Conservation (phyloP, 2,797 vertebrate species). For the Coregonus ussuriensis region DNA sequence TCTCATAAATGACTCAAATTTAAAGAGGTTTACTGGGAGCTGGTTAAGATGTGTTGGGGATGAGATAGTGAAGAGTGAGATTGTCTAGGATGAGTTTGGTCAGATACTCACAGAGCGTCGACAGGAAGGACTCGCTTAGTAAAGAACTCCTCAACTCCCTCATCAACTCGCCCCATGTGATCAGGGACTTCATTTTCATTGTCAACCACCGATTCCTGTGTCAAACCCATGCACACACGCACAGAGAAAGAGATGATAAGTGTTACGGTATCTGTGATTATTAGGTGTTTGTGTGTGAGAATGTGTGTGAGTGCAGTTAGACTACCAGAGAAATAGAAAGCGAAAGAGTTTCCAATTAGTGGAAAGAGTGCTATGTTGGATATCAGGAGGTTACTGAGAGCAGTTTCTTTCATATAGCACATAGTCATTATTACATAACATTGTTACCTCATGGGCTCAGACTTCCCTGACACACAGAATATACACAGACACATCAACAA, state of each 20-base stretch:
- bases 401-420: background rate
- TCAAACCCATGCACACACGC: conserved; percentile 27
- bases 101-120: conserved; percentile 84
- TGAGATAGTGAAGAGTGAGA: conserved; percentile 3
- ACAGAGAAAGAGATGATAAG: conserved; percentile 11
- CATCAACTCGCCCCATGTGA: conserved; percentile 89
- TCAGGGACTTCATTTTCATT: conserved; percentile 89
- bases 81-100: background rate
- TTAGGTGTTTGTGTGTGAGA: background rate
- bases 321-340: background rate
- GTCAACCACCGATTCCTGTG: conserved; percentile 87
- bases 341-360: background rate
- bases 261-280: background rate
- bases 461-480: background rate
- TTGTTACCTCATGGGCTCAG: background rate
- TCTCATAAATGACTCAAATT: background rate
- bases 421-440: background rate
- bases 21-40: background rate
- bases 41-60: background rate
- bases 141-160: conserved; percentile 98
- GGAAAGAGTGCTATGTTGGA: background rate
- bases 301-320: background rate
- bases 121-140: conserved; percentile 90
- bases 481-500: background rate
- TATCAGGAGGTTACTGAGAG: background rate